Conservation (phyloP, 2,113 vertebrate genomes). For the Motacilla tschutschensis region DNA sequence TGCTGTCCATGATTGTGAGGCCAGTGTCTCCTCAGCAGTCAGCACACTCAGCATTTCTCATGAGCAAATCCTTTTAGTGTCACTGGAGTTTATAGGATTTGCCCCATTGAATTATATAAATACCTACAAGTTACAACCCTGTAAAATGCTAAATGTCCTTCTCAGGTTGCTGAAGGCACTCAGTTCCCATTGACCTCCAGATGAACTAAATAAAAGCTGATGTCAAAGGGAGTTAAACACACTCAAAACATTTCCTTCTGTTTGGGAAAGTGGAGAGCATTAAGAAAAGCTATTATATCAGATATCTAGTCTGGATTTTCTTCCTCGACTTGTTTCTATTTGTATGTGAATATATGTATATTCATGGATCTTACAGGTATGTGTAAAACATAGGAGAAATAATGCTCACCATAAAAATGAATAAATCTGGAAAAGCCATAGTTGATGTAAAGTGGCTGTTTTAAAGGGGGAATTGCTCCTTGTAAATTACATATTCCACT, state of each 20-base stretch:
- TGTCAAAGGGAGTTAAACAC: not conserved
- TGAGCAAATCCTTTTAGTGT: not conserved
- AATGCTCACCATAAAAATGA: not conserved
- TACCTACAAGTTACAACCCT: not conserved
- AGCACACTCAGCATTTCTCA: not conserved
- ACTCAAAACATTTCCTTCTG: not conserved
- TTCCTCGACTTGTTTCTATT: not conserved
- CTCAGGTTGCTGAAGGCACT: not conserved
- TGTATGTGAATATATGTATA: not conserved
- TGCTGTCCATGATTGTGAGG: not conserved
- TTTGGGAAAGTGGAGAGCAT: not conserved
- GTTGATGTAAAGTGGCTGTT: not conserved
- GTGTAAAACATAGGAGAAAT: not conserved
- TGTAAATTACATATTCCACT: not conserved
- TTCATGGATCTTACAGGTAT: not conserved
- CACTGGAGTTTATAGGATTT: not conserved
- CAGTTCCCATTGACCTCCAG: not conserved
- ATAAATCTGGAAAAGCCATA: not conserved
- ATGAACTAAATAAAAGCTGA: slow-evolving; percentile 10
- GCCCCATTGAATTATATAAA: not conserved
- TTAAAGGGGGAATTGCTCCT: not conserved
- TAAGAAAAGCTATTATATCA: not conserved
- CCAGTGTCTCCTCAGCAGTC: not conserved
- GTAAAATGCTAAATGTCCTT: not conserved
- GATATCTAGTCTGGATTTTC: not conserved